phyloP scores from a whole-genome alignment of 2,888 invertebrate species.

The Tipula helvola region DNA sequence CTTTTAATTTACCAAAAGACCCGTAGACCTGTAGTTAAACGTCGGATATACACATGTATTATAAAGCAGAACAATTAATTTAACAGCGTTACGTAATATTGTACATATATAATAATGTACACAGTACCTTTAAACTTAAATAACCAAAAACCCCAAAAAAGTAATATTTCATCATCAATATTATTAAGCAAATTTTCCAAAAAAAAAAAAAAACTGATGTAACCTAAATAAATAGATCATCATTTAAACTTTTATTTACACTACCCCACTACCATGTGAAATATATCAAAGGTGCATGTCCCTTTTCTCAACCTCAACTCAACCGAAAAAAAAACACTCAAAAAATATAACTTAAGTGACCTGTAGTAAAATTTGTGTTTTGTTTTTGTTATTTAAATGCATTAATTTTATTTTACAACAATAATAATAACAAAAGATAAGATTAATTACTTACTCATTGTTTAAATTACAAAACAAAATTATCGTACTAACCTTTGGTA shows the following conservation, averaged over 20 bases:
- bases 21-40: too few relatives aligned
- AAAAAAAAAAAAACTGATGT: not conserved
- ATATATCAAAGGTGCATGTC: not conserved
- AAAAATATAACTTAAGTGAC: not conserved
- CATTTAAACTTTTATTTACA: not conserved
- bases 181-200: not conserved
- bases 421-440: not conserved
- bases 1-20: too few relatives aligned
- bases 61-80: too few relatives aligned
- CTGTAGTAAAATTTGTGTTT: not conserved
- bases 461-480: not conserved
- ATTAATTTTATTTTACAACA: not conserved
- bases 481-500: not conserved
- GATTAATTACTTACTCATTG: not conserved
- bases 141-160: not conserved
- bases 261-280: not conserved
- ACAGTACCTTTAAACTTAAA: not conserved
- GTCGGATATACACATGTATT: too few relatives aligned
- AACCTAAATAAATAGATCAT: not conserved
- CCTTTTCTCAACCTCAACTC: not conserved
- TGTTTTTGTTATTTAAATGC: not conserved
- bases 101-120: not conserved
- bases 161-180: not conserved
- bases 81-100: too few relatives aligned
- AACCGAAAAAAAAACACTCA: not conserved